These are phyloP conservation scores for Dasyornis broadbenti DNA, from an alignment of 2,113 vertebrate species.

Conservation along the genomic window DNA sequence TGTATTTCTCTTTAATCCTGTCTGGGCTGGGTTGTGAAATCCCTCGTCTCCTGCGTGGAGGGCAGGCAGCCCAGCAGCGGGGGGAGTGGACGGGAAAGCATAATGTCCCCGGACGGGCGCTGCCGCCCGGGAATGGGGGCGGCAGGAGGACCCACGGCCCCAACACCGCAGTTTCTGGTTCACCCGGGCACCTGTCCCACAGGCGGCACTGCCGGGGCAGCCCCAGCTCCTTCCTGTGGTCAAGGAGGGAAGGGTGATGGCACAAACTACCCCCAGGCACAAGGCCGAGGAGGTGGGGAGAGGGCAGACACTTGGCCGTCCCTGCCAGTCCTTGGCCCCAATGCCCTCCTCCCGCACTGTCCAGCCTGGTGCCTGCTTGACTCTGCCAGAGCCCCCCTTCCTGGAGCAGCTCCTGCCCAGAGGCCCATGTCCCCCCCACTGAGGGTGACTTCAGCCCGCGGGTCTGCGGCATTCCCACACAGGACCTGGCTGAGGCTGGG, in stretches of 20 bases:
- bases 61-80: conserved; percentile 50
- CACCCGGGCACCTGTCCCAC: neutral
- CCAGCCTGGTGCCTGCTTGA: neutral
- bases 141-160: neutral
- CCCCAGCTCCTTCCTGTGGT: neutral
- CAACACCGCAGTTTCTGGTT: fast-evolving
- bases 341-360: neutral
- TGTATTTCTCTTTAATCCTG: conserved; percentile 58
- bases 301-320: neutral
- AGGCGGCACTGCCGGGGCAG: fast-evolving
- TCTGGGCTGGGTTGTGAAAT: conserved; percentile 67
- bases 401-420: neutral
- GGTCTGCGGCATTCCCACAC: fast-evolving
- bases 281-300: neutral
- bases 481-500: neutral
- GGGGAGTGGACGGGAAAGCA: conserved; percentile 26
- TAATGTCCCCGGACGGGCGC: neutral
- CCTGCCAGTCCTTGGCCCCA: neutral
- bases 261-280: fast-evolving
- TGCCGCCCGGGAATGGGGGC: neutral
- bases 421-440: fast-evolving
- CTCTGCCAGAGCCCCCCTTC: neutral
- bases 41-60: conserved; percentile 54
- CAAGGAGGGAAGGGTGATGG: neutral
- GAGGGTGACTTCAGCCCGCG: neutral